phyloP scores from a whole-genome alignment of 2,888 invertebrate genomes.

The Lasioglossum morio region DNA sequence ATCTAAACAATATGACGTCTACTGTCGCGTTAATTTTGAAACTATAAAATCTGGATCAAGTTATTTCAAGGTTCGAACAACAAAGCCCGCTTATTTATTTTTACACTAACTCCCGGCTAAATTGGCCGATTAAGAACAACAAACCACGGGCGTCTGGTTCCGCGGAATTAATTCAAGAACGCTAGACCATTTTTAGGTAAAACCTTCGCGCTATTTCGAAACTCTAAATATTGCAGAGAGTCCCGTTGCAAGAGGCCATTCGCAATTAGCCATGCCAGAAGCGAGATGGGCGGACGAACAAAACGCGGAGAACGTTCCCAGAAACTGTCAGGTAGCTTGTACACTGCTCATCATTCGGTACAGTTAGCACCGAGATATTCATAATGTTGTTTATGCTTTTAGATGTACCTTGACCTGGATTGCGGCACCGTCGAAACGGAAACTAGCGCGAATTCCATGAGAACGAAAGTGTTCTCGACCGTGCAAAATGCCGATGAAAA shows the following conservation, averaged over 20 bases:
- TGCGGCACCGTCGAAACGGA: constrained; percentile 33
- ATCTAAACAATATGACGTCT: not conserved
- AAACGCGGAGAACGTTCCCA: constrained; percentile 9
- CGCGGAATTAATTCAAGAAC: not conserved
- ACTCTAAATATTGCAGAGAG: constrained; percentile 40
- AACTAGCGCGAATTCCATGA: constrained; percentile 9
- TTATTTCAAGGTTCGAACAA: not conserved
- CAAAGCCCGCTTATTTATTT: not conserved
- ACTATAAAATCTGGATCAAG: not conserved
- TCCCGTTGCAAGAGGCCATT: not conserved
- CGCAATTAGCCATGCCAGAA: constrained; percentile 19
- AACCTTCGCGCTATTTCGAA: not conserved
- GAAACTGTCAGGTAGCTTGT: constrained; percentile 56
- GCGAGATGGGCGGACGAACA: not conserved
- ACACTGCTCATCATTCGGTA: not conserved
- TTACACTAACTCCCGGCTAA: not conserved
- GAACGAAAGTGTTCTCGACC: not conserved
- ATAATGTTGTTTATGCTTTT: constrained; percentile 28
- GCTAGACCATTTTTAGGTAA: not conserved
- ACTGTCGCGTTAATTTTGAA: not conserved
- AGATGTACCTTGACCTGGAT: constrained; percentile 63
- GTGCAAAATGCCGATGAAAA: not conserved
- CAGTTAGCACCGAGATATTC: not conserved
- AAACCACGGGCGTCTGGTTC: not conserved
- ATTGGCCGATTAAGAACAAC: not conserved